A percentile compares a stretch with the other conserved stretches of the same genome.
These are phyloP conservation scores for Actias luna DNA, from an alignment of 2,888 invertebrate genomes.

Conservation along the genomic window DNA sequence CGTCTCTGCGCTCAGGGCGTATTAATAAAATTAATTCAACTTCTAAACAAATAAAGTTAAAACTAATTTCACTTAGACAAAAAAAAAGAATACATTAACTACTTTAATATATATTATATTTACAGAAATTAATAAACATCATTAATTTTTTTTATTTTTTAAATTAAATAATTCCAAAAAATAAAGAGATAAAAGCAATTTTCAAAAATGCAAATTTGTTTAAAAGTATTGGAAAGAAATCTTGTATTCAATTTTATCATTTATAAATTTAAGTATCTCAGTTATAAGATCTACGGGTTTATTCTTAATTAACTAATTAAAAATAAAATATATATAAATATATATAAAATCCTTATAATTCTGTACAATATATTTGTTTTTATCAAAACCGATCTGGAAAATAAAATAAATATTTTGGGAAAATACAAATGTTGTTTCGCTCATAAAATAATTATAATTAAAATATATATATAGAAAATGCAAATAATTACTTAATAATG, in stretches of 20 bases:
- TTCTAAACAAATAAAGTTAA: conserved; percentile 14
- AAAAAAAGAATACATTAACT: conserved; percentile 24
- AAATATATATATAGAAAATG: neutral
- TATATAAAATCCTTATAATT: conserved; percentile 35
- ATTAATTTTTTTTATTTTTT: conserved; percentile 5
- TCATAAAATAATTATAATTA: neutral
- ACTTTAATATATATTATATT: conserved; percentile 14
- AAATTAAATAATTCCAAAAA: too few species aligned
- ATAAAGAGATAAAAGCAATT: conserved; percentile 25
- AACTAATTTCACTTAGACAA: conserved; percentile 38
- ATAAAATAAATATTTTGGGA: conserved; percentile 26
- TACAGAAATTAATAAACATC: conserved; percentile 11
- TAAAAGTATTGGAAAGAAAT: conserved; percentile 11
- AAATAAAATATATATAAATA: conserved; percentile 23
- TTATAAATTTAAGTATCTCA: conserved; percentile 45
- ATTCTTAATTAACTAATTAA: conserved; percentile 32
- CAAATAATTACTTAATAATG: neutral
- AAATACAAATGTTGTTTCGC: neutral
- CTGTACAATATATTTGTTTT: conserved; percentile 42
- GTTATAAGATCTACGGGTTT: conserved; percentile 28
- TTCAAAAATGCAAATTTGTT: conserved; percentile 23
- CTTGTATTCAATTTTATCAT: conserved; percentile 18
- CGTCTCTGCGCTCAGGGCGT: neutral
- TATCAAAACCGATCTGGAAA: conserved; percentile 42
- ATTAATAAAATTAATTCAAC: neutral